Evolutionary conservation across 2,113 vertebrate species (phyloP), one percentile per base, ranked within the genome.

Genomic region (Litocranius walleri): DNA sequence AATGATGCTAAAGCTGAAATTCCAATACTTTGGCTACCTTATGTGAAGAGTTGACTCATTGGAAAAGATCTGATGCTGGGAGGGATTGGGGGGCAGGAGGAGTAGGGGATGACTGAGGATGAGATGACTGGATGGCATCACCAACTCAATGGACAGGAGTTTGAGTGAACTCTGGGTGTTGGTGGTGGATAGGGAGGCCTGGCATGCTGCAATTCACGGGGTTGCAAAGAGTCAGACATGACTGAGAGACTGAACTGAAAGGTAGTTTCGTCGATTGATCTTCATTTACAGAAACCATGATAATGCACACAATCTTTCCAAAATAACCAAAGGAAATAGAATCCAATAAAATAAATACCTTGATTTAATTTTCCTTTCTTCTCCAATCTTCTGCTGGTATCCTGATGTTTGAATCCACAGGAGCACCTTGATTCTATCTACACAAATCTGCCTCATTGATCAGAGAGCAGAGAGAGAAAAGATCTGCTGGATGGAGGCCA

Each of bases 161-260:
- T 0, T 14, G 59, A 29, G 27, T 61, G 12, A 61, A 61, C 27
- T 30, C 12, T 0, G 1, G 11, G 57, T 13, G 2, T 3, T 61
- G 57, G 11, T 61, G 57, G 29, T 61, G 57, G 10, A 61, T 11
- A 29, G 25, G 57, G 25, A 29, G 57, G 5, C 11, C 57, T 61
- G 57, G 57, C 0, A 0, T 61, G 59, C 59, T 61, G 27, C 1
- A 1, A 61, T 29, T 61, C 11, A 61, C 13, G 11, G 27, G 11
- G 5, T 29, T 11, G 2, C 5, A 2, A 61, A 29, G 25, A 61
- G 27, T 13, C 5, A 13, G 27, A 29, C 59, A 61, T 5, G 11
- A 61, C 59, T 61, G 59, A 29, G 25, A 0, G 5, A 61, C 59
- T 29, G 27, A 61, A 61, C 27, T 61, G 59, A 29, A 61, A 59